Conservation (phyloP, 2,888 invertebrate genomes). For the Ptycholaimellus sp. region DNA sequence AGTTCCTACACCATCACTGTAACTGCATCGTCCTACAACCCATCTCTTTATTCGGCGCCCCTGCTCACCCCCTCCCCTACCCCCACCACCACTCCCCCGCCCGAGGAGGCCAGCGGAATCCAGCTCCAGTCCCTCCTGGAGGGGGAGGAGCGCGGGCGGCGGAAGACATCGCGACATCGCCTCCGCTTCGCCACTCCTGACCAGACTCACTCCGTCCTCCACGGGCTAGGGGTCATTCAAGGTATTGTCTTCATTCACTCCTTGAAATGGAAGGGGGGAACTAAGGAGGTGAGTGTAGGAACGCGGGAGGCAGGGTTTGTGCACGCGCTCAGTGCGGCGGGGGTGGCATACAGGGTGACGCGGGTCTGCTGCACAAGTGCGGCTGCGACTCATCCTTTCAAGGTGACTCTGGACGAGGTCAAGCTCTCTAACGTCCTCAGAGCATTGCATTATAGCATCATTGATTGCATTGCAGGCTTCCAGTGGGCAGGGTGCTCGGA, state of each 20-base stretch:
- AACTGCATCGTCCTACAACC: conserved; percentile 29
- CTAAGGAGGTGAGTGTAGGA: conserved; percentile 13
- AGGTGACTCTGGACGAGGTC: background rate
- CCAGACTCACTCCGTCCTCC: conserved; percentile 26
- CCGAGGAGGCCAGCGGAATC: no score
- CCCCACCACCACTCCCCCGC: no score
- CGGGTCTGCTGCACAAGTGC: conserved; percentile 30
- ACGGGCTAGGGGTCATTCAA: no score
- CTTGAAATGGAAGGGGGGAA: background rate
- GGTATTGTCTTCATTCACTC: background rate
- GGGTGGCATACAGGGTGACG: conserved; percentile 30
- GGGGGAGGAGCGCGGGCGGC: no score
- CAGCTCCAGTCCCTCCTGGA: no score
- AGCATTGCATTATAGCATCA: background rate
- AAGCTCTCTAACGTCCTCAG: background rate
- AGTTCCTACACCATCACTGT: conserved; percentile 31
- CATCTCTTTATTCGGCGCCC: no score
- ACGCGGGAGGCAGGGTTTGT: conserved; percentile 28
- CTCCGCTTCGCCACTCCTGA: conserved; percentile 27
- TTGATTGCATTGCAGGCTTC: conserved; percentile 9
- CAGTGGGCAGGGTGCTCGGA: conserved; percentile 27
- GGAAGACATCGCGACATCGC: no score
- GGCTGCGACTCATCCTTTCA: conserved; percentile 27
- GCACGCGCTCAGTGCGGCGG: conserved; percentile 27
- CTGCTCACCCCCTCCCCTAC: no score